Percentiles rank a stretch among this genome's conserved stretches.
These are phyloP conservation scores for Antechinus flavipes DNA, from an alignment of 2,113 vertebrate genomes.

Conservation along the genomic window DNA sequence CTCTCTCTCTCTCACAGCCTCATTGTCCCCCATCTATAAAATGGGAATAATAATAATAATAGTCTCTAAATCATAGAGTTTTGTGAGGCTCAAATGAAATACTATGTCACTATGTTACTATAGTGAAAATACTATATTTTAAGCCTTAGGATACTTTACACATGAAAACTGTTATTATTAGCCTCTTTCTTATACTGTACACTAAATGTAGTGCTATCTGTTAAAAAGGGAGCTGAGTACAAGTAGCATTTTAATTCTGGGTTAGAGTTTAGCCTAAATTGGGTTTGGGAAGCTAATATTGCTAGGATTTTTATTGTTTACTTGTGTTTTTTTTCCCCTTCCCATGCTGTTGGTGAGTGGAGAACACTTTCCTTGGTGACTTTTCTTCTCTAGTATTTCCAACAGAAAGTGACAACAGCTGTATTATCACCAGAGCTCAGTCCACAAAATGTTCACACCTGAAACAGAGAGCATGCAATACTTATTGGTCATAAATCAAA, in stretches of 20 bases:
- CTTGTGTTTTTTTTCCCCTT: not conserved
- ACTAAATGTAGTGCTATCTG: not conserved
- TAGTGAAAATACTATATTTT: not conserved
- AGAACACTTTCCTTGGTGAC: not conserved
- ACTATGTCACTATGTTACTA: not conserved
- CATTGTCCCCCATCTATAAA: not conserved
- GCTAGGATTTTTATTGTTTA: not conserved
- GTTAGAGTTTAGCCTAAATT: not conserved
- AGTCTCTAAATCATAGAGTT: not conserved
- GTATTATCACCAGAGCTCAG: not conserved
- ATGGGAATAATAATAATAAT: not conserved
- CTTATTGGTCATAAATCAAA: constrained; percentile 72
- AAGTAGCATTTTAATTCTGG: not conserved
- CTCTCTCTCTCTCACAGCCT: not conserved
- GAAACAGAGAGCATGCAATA: constrained; percentile 42
- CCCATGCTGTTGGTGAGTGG: not conserved
- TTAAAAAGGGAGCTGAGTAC: not conserved
- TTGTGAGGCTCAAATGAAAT: not conserved
- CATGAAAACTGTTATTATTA: not conserved
- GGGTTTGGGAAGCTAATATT: not conserved
- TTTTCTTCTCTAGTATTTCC: not conserved
- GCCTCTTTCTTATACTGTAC: not conserved
- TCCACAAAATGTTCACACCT: not conserved
- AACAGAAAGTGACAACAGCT: constrained; percentile 31
- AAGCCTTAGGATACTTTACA: not conserved